Evolutionary conservation across 1,140 invertebrate genomes (phyloP).

Genomic region (Camponotus pennsylvanicus): DNA sequence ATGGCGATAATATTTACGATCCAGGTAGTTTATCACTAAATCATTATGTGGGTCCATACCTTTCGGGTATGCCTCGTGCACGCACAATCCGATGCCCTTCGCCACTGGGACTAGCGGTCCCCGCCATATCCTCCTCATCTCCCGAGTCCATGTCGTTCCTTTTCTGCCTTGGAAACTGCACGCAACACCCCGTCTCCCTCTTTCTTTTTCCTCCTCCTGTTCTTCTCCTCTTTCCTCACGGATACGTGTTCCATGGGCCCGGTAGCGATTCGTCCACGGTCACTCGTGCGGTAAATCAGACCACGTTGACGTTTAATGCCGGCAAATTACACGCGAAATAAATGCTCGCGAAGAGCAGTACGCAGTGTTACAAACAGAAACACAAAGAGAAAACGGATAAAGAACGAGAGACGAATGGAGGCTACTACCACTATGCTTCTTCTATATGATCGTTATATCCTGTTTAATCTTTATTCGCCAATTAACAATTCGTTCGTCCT

Average conservation of each 20-base stretch:
- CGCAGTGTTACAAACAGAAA: slow-evolving; percentile 64
- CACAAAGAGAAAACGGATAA: slow-evolving; percentile 53
- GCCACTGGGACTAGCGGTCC: background rate
- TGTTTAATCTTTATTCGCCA: slow-evolving; percentile 54
- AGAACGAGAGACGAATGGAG: slow-evolving; percentile 46
- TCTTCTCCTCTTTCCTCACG: slow-evolving; percentile 48
- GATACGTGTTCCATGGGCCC: slow-evolving; percentile 81
- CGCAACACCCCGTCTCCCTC: slow-evolving; percentile 63
- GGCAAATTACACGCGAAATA: slow-evolving; percentile 85
- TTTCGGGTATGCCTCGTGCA: slow-evolving; percentile 43
- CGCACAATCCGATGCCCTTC: slow-evolving; percentile 53
- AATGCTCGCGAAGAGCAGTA: slow-evolving; percentile 78
- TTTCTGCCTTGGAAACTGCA: slow-evolving; percentile 58
- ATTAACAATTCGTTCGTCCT: slow-evolving; percentile 48
- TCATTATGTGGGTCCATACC: slow-evolving; percentile 70
- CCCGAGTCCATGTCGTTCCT: slow-evolving; percentile 29
- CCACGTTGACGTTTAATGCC: slow-evolving; percentile 84
- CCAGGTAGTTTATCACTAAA: slow-evolving; percentile 80
- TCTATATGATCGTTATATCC: slow-evolving; percentile 40
- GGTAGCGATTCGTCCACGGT: slow-evolving; percentile 83
- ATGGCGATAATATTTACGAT: slow-evolving; percentile 78
- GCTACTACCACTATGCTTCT: slow-evolving; percentile 40
- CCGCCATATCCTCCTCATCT: slow-evolving; percentile 2
- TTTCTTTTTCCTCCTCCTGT: slow-evolving; percentile 33
- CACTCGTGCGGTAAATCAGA: slow-evolving; percentile 84